Evolutionary conservation across 2,113 vertebrate species (phyloP).

Genomic region (Neogobius melanostomus): DNA sequence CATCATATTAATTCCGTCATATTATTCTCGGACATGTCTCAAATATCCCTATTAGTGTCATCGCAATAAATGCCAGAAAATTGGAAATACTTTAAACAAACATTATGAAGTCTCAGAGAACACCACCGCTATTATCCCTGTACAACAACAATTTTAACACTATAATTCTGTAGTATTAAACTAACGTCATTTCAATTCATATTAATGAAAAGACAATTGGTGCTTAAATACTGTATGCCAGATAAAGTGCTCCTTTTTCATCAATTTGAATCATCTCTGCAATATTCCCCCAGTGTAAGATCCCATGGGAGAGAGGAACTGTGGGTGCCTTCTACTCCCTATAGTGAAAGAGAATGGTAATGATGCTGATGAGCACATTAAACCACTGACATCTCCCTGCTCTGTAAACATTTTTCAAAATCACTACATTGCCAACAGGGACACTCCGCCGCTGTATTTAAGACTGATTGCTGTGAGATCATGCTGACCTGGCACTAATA

Average conservation of each 20-base stretch:
- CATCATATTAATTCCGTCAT: too few species aligned
- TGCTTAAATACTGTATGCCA: too few species aligned
- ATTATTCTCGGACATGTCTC: too few species aligned
- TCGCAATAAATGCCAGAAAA: too few species aligned
- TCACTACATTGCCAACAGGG: constrained; percentile 28
- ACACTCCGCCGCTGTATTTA: constrained; percentile 13
- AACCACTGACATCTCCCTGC: constrained; percentile 45
- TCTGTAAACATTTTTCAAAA: constrained; percentile 16
- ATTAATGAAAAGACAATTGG: too few species aligned
- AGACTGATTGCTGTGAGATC: constrained; percentile 24
- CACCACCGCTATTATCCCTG: too few species aligned
- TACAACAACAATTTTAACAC: too few species aligned
- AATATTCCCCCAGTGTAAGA: background rate
- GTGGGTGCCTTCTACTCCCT: background rate
- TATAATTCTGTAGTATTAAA: too few species aligned
- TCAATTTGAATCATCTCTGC: background rate
- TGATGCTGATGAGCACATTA: constrained; percentile 49
- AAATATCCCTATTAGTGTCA: too few species aligned
- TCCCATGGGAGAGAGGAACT: background rate
- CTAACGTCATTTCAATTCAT: too few species aligned
- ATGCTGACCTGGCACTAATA: constrained; percentile 55
- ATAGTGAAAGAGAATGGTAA: constrained; percentile 42
- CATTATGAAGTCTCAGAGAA: too few species aligned
- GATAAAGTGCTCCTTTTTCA: background rate
- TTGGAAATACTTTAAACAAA: too few species aligned